Evolutionary conservation across 2,888 invertebrate genomes (phyloP), one percentile per base, ranked within the genome.

Genomic region (Dryococelus australis): DNA sequence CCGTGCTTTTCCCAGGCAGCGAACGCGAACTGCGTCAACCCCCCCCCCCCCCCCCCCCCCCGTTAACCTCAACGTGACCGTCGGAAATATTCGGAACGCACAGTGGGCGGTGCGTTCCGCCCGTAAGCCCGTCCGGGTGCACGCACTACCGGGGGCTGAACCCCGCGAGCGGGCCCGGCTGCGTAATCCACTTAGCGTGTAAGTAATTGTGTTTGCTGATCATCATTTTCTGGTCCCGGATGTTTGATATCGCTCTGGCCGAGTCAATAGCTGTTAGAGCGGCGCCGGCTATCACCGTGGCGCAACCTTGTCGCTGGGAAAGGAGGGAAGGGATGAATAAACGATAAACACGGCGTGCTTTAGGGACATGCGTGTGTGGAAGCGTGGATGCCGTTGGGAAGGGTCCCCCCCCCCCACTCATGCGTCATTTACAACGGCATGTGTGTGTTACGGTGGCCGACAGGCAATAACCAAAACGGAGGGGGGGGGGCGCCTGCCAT

Each of bases 161-260:
- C 65, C 8, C 47, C n/a, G 12, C 65, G 51, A 5, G 51, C 20
- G 4, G 51, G 51, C 8, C 8, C 65, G 65, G 65, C 47, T 8
- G 65, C 16, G n/a, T 65, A 65, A 65, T 65, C 65, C 65, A 65
- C 65, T 65, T 65, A 65, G 65, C 65, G 65, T 65, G 65, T 65
- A 65, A 65, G 65, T 65, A 65, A 65, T 65, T 65, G 65, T 65
- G 65, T 65, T 65, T 65, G 65, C 65, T 16, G 65, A 65, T 65
- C 65, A 65, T 65, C 65, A 65, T 65, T 65, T 65, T 65, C 65
- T 65, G 65, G 65, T 16, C 65, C 24, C 65, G 65, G 24, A n/a
- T 65, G 65, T 65, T 65, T 65, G 65, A 65, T 65, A 16, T 65
- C 65, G 65, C 65, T n/a, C 13, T n/a, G 65, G 13, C 24, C 65